Evolutionary conservation across 1,140 invertebrate genomes (phyloP).

Genomic region (Harpegnathos saltator): DNA sequence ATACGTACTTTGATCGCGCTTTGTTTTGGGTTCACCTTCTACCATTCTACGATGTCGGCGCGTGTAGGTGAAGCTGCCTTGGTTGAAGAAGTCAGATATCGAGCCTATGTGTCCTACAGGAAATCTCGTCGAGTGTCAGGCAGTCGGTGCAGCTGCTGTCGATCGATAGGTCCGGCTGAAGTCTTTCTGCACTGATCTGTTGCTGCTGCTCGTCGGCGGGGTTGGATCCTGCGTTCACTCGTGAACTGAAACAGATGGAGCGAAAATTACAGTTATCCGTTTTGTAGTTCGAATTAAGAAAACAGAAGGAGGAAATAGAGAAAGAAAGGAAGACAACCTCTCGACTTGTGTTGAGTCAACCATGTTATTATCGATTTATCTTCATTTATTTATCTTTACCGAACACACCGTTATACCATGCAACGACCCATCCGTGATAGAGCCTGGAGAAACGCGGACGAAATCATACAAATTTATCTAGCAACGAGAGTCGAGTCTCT

Average conservation of each 20-base stretch:
- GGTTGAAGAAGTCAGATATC: conserved; percentile 73
- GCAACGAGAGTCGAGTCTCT: conserved; percentile 22
- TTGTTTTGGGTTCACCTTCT: conserved; percentile 91
- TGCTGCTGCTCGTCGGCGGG: conserved; percentile 84
- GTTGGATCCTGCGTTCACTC: conserved; percentile 84
- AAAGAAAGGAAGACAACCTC: too few species aligned
- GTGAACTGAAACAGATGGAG: conserved; percentile 78
- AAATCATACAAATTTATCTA: conserved; percentile 52
- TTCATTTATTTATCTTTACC: too few species aligned
- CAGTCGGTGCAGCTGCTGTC: conserved; percentile 33
- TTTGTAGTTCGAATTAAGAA: not conserved
- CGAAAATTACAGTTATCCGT: not conserved
- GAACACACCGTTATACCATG: not conserved
- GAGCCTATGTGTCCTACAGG: conserved; percentile 75
- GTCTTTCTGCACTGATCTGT: conserved; percentile 85
- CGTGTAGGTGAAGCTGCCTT: conserved; percentile 82
- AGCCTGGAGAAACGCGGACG: conserved; percentile 19
- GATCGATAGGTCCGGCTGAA: conserved; percentile 73
- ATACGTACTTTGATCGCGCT: conserved; percentile 90
- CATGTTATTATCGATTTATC: too few species aligned
- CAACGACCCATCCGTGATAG: not conserved
- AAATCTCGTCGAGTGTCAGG: conserved; percentile 53
- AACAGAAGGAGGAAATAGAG: not conserved
- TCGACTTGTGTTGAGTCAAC: too few species aligned
- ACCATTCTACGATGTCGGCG: conserved; percentile 90